Evolutionary conservation across 2,888 invertebrate genomes (phyloP).

Genomic region (Ecdyonurus torrentis): DNA sequence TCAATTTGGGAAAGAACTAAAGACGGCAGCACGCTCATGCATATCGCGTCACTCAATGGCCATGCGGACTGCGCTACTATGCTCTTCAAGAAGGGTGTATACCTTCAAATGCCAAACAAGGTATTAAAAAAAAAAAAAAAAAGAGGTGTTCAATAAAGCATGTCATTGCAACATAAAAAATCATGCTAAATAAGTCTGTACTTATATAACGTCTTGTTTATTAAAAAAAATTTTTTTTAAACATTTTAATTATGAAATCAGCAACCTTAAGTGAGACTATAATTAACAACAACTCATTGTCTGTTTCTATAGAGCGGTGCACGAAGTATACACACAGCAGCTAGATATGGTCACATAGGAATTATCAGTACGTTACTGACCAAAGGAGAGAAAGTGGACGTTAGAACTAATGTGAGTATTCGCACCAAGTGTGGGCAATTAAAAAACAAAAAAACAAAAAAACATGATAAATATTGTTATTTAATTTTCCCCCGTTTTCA

Average conservation of each 20-base stretch:
- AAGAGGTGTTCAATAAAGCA: no score
- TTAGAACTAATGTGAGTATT: constrained; percentile 71
- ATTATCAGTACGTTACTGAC: constrained; percentile 91
- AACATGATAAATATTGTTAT: constrained; percentile 14
- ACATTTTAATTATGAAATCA: no score
- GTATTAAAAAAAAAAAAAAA: no score
- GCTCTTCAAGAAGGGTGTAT: constrained; percentile 96
- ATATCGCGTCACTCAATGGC: constrained; percentile 92
- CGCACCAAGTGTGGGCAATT: neutral
- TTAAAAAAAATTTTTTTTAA: no score
- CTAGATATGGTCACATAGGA: constrained; percentile 89
- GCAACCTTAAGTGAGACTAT: neutral
- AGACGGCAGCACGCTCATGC: constrained; percentile 97
- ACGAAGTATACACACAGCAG: constrained; percentile 93
- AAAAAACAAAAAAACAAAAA: no score
- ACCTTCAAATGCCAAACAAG: constrained; percentile 99
- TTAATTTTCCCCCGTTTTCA: no score
- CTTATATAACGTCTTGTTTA: no score
- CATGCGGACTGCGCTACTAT: constrained; percentile 97
- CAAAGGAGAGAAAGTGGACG: constrained; percentile 93
- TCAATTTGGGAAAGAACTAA: constrained; percentile 92
- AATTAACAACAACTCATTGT: constrained; percentile 13
- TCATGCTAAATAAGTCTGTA: no score
- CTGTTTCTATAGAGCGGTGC: constrained; percentile 65
- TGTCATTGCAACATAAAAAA: no score